Conservation (phyloP, 92 coral and sea anemone species). For the Anthopleura xanthogrammica region DNA sequence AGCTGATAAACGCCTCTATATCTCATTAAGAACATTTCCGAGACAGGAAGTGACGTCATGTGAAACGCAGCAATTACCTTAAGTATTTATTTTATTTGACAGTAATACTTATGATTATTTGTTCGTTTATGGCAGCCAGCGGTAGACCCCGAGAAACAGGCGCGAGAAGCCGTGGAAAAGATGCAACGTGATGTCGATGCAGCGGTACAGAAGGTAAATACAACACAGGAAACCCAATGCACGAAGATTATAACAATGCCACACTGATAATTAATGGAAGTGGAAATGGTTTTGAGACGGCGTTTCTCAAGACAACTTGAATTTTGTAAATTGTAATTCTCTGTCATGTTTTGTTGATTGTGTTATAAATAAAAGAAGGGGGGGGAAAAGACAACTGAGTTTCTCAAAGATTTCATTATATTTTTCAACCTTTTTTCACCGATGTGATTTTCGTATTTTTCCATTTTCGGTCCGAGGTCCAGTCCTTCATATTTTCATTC, state of each 20-base stretch:
- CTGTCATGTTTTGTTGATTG: no score
- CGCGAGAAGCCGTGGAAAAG: constrained; percentile 61
- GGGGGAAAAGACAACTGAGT: no score
- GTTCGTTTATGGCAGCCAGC: constrained; percentile 39
- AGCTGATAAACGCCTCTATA: no score
- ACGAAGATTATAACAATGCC: not conserved
- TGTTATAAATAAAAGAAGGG: no score
- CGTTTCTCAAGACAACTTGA: no score
- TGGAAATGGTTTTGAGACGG: no score
- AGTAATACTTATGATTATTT: not conserved
- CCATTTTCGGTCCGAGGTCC: not conserved
- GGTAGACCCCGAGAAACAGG: constrained; percentile 64
- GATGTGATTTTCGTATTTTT: not conserved
- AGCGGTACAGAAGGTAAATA: constrained; percentile 61
- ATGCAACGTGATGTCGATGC: constrained; percentile 75
- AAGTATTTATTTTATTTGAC: not conserved
- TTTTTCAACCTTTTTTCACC: not conserved
- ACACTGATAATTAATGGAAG: no score
- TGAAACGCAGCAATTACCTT: no score
- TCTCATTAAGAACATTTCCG: no score
- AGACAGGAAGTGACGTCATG: no score
- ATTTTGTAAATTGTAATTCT: no score
- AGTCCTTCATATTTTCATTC: not conserved
- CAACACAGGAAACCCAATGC: not conserved
- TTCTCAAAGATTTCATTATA: no score